Conservation (phyloP, 1,140 invertebrate species). For the Neodiprion virginianus region DNA sequence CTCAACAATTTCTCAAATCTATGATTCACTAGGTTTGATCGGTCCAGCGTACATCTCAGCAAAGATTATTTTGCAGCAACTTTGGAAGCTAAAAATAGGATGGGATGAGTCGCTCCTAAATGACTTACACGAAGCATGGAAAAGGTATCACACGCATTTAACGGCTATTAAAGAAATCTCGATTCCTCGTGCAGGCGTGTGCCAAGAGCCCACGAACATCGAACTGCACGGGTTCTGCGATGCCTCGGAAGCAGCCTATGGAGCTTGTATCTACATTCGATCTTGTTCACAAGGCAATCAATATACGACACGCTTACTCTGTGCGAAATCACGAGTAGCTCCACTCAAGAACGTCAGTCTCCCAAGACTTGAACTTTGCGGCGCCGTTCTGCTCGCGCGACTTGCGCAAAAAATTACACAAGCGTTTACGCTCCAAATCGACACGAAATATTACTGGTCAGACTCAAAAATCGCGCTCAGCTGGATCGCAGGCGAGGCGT, state of each 20-base stretch:
- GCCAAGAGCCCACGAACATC: background rate
- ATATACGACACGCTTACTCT: background rate
- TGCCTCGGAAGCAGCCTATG: slow-evolving; percentile 40
- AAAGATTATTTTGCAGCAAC: slow-evolving; percentile 47
- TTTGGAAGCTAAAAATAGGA: slow-evolving; percentile 41
- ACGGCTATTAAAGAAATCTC: slow-evolving; percentile 14
- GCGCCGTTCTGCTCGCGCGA: slow-evolving; percentile 36
- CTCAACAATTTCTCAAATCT: slow-evolving; percentile 31
- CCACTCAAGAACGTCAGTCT: slow-evolving; percentile 44
- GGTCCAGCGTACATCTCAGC: slow-evolving; percentile 32
- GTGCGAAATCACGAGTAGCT: slow-evolving; percentile 27
- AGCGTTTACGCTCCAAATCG: background rate
- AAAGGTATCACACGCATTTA: background rate
- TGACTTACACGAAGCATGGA: slow-evolving; percentile 23
- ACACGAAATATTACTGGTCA: slow-evolving; percentile 36
- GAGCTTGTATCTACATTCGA: slow-evolving; percentile 42
- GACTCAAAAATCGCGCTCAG: slow-evolving; percentile 50
- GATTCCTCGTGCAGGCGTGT: slow-evolving; percentile 8
- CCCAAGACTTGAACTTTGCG: slow-evolving; percentile 48
- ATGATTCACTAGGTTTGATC: slow-evolving; percentile 29
- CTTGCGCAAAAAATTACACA: slow-evolving; percentile 24
- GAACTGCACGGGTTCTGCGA: slow-evolving; percentile 48
- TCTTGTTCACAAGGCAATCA: background rate
- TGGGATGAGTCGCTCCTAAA: slow-evolving; percentile 49
- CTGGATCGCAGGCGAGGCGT: slow-evolving; percentile 43